phyloP scores from a whole-genome alignment of 2,888 invertebrate genomes.

The Pinctada fucata region DNA sequence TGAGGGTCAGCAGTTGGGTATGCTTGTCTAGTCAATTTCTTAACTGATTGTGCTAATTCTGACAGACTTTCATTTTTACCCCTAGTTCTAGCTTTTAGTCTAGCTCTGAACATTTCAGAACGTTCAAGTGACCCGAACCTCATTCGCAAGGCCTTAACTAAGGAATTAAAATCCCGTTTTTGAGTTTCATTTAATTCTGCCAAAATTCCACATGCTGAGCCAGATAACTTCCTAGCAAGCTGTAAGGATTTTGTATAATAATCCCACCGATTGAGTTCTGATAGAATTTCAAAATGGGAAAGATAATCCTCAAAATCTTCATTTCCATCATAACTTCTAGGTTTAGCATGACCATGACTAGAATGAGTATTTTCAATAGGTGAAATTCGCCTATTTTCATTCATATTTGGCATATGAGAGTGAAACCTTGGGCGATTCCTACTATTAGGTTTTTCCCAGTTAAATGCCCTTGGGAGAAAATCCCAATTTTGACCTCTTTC shows the following conservation, averaged over 20 bases:
- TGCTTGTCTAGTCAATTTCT: neutral
- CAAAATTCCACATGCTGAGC: neutral
- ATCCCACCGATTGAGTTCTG: slow-evolving; percentile 1
- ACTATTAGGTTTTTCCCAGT: too few relatives aligned
- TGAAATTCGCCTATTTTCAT: too few relatives aligned
- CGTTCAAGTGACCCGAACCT: slow-evolving; percentile 2
- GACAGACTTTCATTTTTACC: slow-evolving; percentile 1
- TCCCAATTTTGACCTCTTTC: too few relatives aligned
- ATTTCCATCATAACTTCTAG: neutral
- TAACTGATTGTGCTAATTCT: slow-evolving; percentile 1
- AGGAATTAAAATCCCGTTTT: neutral
- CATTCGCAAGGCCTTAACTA: neutral
- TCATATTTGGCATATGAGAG: too few relatives aligned
- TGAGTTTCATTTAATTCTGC: neutral
- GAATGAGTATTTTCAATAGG: too few relatives aligned
- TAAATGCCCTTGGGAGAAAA: too few relatives aligned
- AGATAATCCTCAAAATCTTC: slow-evolving; percentile 6
- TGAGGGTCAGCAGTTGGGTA: neutral
- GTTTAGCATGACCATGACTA: too few relatives aligned
- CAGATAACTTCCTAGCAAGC: neutral
- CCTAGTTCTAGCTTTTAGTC: neutral
- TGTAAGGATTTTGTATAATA: neutral
- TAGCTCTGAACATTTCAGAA: slow-evolving; percentile 3
- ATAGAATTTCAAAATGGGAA: neutral
- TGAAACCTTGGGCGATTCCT: too few relatives aligned